Evolutionary conservation across 2,797 vertebrate species (phyloP), one percentile per base, ranked within the genome.

Genomic region (Sebastes jordani): DNA sequence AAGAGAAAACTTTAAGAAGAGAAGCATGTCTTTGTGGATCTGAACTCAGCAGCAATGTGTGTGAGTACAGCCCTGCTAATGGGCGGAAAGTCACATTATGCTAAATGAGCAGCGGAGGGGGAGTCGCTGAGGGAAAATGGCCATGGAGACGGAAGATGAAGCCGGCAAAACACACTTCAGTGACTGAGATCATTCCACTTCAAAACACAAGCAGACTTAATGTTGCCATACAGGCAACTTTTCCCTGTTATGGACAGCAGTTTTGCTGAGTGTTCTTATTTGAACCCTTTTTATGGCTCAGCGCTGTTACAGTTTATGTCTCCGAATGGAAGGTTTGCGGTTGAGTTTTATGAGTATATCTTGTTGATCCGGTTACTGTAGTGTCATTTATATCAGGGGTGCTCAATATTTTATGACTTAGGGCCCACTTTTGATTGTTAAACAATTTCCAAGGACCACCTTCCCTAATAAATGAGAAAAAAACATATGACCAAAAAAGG

Each of bases 171-270:
- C 11, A 23, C 76, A 79, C 65, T 74, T 74, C 83, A 78, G 42
- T 42, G 64, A 83, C 20, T 18, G 56, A 29, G 65, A 81, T 84
- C 68, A 61, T 77, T 84, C 81, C 77, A 79, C 82, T 76, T 81
- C 68, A 78, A 34, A 89, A 83, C 83, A 86, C 75, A 77, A 13
- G 69, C 25, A 64, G 76, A 70, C 71, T 75, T 74, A 49, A 76
- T 74, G 52, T 36, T 76, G 38, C 72, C 58, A 59, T 46, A 65
- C 14, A 13, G 20, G 27, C 32, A 78, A 76, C 59, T 69, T 81
- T 60, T 6, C 52, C 6, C 32, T 18, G 30, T 63, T 70, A 69
- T 59, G 71, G 36, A 73, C 58, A 20, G 55, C n/a, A 11, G 62
- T 52, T 62, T 29, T 65, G 52, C 69, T 23, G 32, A 59, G 25